A percentile compares a stretch with the other conserved stretches of the same genome.
Evolutionary conservation across 2,113 vertebrate genomes (phyloP).

Genomic region (Promerops cafer): DNA sequence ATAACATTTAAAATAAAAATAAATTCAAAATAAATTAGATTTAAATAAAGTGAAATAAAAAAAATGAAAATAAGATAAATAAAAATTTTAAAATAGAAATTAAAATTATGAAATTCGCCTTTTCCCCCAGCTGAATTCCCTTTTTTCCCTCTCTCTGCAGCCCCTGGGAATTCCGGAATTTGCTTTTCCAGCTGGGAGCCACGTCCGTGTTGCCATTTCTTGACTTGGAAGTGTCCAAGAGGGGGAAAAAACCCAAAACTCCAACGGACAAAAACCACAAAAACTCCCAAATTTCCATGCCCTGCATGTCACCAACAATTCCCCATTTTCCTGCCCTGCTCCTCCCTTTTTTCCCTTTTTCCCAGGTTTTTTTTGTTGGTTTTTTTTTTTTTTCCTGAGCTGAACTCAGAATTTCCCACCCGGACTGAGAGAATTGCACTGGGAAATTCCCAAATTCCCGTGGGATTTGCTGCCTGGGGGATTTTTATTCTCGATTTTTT

Average conservation of each 20-base stretch:
- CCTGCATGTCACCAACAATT: not conserved
- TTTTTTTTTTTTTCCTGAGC: not conserved
- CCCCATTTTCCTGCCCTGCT: not conserved
- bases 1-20: not conserved
- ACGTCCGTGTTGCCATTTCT: not conserved
- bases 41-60: not conserved
- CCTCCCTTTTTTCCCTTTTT: not conserved
- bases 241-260: not conserved
- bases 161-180: not conserved
- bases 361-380: not conserved
- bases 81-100: not conserved
- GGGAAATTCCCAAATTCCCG: not conserved
- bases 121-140: not conserved
- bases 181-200: not conserved
- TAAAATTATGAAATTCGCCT: not conserved
- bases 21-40: too few relatives aligned
- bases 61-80: not conserved
- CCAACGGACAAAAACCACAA: not conserved
- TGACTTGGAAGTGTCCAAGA: not conserved
- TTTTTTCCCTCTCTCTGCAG: not conserved
- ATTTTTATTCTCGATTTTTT: not conserved
- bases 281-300: not conserved
- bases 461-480: not conserved
- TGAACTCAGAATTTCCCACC: not conserved
- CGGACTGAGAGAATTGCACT: not conserved